Conservation (phyloP, 2,888 invertebrate species). For the Drosophila anceps region DNA sequence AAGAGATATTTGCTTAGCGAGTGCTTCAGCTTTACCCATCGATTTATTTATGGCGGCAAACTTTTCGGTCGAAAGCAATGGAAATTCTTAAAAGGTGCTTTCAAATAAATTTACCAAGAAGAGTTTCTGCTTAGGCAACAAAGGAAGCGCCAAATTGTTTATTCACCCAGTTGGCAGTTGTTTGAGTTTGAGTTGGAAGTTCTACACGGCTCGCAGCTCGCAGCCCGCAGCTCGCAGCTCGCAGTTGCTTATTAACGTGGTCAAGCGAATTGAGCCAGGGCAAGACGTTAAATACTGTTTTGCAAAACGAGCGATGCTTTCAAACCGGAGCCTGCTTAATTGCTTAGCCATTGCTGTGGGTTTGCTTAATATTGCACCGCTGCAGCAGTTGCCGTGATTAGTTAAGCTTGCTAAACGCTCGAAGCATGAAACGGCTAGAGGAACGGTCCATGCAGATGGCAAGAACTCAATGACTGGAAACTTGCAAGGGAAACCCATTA, state of each 20-base stretch:
- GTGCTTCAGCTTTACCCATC: conserved; percentile 30
- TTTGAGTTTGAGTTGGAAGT: neutral
- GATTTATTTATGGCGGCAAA: conserved; percentile 48
- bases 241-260: conserved; percentile 71
- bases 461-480: conserved; percentile 44
- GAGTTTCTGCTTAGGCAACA: conserved; percentile 14
- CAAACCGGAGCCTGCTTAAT: conserved; percentile 37
- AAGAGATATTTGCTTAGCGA: conserved; percentile 11
- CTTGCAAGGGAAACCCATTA: neutral
- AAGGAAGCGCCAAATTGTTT: conserved; percentile 53
- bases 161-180: conserved; percentile 46
- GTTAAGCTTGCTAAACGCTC: conserved; percentile 54
- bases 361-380: conserved; percentile 44
- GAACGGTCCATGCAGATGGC: conserved; percentile 15
- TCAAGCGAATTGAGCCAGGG: conserved; percentile 60
- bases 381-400: conserved; percentile 56
- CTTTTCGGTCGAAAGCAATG: conserved; percentile 12
- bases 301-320: conserved; percentile 39
- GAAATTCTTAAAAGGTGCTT: conserved; percentile 25
- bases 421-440: conserved; percentile 23
- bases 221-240: conserved; percentile 9
- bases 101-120: conserved; percentile 25
- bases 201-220: conserved; percentile 18
- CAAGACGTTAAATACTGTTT: conserved; percentile 53
- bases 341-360: conserved; percentile 28